Evolutionary conservation across 2,797 vertebrate genomes (phyloP), one percentile per base, ranked within the genome.

Genomic region (Malacoraja senta): DNA sequence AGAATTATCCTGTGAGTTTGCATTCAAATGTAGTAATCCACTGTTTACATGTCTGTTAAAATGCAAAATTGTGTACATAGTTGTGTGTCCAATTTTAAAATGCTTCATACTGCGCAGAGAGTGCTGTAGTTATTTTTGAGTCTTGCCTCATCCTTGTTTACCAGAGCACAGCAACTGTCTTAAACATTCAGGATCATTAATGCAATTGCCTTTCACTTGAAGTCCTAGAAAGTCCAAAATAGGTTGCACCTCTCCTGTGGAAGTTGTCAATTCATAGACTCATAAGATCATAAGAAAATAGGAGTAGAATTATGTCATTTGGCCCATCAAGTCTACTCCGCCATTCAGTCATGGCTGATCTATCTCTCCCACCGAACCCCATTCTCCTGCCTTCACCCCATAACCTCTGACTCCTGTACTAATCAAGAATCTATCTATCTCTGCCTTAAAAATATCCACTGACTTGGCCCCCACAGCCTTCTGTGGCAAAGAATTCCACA

Each of bases 111-210:
- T 53, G 35, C 21, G 10, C 88, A 44, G 71, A 91, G 68, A 74
- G 26, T 76, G 71, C 26, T 76, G 29, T 44, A 74, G 44, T 76
- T 76, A 53, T 92, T 92, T 92, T 38, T n/a, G 65, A 53, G 3
- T 72, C 35, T 53, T 91, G 68, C 74, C 68, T 76, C 17, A 53
- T 92, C 65, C 35, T 35, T 74, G 90, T 88, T 86, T 63, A 63
- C 26, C 35, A n/a, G 84, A 29, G 17, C 13, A 38, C 38, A 53
- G 90, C 90, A n/a, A 29, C 76, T 92, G 84, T 68, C n/a, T 88
- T 21, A 88, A 88, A 88, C 38, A 92, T 74, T 53, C 68, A 92
- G 90, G 72, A 92, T 74, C 38, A 53, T 76, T 92, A 76, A 92
- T 71, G 26, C 21, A 44, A 44, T 92, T 72, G 38, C 53, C 71